Conservation (phyloP, 2,888 invertebrate genomes). For the Tenthredo scrophulariae region DNA sequence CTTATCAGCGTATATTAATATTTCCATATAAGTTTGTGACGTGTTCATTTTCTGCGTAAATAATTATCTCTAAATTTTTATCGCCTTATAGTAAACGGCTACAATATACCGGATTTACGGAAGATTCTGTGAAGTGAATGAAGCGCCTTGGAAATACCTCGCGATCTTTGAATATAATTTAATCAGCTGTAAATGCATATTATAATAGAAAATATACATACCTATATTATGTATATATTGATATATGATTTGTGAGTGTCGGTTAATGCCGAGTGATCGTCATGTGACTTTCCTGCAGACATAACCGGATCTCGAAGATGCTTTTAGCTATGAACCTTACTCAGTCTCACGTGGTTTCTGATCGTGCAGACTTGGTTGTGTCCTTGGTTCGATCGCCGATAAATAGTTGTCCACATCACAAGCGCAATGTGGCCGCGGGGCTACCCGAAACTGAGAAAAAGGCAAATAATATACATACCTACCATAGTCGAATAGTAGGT, state of each 20-base stretch:
- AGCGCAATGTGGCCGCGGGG: background rate
- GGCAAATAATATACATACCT: background rate
- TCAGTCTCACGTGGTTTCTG: background rate
- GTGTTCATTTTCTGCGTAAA: background rate
- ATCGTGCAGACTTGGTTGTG: background rate
- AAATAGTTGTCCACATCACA: conserved; percentile 5
- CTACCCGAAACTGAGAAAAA: conserved; percentile 6
- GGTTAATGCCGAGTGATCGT: background rate
- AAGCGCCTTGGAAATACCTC: background rate
- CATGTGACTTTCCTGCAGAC: background rate
- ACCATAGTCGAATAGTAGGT: background rate
- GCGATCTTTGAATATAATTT: background rate
- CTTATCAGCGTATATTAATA: no score
- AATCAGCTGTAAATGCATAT: background rate
- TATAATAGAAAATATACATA: background rate
- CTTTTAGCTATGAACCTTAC: conserved; percentile 1
- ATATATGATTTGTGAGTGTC: conserved; percentile 9
- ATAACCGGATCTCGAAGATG: conserved; percentile 26
- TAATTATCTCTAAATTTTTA: background rate
- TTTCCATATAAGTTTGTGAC: background rate
- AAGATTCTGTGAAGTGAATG: conserved; percentile 16
- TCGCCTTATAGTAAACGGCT: background rate
- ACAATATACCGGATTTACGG: conserved; percentile 12
- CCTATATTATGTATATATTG: background rate
- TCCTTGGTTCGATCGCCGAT: conserved; percentile 19